Conservation (phyloP, 2,113 vertebrate genomes). For the Phyllostomus hastatus region DNA sequence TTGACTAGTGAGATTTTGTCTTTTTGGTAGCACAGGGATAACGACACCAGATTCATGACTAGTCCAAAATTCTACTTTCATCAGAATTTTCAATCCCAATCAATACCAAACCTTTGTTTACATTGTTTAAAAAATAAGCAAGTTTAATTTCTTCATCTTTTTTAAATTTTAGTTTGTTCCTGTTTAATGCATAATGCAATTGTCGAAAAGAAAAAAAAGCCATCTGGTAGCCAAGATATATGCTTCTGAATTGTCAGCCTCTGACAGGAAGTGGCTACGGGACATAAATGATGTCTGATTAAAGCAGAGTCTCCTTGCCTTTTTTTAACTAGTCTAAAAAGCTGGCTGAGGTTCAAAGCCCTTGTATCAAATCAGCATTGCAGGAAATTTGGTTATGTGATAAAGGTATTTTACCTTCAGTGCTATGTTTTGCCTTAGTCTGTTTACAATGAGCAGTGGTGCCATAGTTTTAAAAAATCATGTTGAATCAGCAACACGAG, state of each 20-base stretch:
- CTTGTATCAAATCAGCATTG: not conserved
- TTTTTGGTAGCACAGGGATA: not conserved
- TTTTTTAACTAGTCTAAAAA: not conserved
- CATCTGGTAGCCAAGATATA: not conserved
- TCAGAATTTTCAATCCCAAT: not conserved
- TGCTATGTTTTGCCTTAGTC: not conserved
- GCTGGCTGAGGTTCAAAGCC: not conserved
- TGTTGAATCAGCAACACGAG: not conserved
- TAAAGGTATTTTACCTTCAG: not conserved
- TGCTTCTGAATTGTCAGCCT: not conserved
- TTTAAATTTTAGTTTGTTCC: slow-evolving; percentile 9
- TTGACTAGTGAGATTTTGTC: not conserved
- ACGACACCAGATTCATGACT: not conserved
- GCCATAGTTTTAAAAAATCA: not conserved
- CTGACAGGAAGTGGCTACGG: not conserved
- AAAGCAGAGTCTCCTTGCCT: not conserved
- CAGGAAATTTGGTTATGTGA: not conserved
- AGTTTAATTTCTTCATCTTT: not conserved
- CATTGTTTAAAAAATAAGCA: not conserved
- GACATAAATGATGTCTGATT: slow-evolving; percentile 23
- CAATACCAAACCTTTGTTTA: not conserved
- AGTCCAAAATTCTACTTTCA: not conserved
- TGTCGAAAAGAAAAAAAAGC: not conserved
- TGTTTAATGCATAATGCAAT: not conserved
- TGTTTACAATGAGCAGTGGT: not conserved